Conservation (phyloP, 2,888 invertebrate genomes). For the Corbicula japonica region DNA sequence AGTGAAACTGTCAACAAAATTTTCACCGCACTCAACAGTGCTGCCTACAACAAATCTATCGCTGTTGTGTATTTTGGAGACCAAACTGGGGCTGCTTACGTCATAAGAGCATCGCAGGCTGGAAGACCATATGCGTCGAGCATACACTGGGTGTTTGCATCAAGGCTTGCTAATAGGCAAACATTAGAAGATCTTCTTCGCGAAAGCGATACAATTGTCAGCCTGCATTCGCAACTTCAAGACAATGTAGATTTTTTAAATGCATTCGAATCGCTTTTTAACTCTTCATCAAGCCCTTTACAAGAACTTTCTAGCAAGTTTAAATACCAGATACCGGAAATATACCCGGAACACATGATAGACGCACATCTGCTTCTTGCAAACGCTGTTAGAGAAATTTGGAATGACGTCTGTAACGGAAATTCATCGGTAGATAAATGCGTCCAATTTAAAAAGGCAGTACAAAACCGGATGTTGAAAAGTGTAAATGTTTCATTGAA, state of each 20-base stretch:
- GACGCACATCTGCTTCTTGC: constrained; percentile 20
- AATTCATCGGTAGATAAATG: background rate
- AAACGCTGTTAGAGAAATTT: constrained; percentile 5
- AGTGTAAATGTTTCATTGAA: background rate
- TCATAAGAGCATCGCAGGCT: background rate
- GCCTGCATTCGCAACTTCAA: background rate
- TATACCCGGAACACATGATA: constrained; percentile 26
- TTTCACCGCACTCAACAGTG: background rate
- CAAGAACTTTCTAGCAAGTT: background rate
- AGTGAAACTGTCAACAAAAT: constrained; percentile 12
- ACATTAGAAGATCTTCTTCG: background rate
- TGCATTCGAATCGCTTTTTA: background rate
- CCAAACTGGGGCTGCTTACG: constrained; percentile 1
- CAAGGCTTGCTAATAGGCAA: background rate
- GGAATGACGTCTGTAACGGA: background rate
- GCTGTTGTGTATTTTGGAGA: constrained; percentile 49
- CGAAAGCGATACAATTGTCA: background rate
- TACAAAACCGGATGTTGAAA: background rate
- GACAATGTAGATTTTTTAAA: background rate
- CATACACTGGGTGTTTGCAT: constrained; percentile 49
- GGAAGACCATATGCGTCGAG: constrained; percentile 18
- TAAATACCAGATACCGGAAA: background rate
- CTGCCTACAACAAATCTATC: constrained; percentile 31
- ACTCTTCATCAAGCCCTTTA: background rate
- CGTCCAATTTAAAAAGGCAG: background rate